Evolutionary conservation across 2,113 vertebrate genomes (phyloP).

Genomic region (Dasyurus viverrinus): DNA sequence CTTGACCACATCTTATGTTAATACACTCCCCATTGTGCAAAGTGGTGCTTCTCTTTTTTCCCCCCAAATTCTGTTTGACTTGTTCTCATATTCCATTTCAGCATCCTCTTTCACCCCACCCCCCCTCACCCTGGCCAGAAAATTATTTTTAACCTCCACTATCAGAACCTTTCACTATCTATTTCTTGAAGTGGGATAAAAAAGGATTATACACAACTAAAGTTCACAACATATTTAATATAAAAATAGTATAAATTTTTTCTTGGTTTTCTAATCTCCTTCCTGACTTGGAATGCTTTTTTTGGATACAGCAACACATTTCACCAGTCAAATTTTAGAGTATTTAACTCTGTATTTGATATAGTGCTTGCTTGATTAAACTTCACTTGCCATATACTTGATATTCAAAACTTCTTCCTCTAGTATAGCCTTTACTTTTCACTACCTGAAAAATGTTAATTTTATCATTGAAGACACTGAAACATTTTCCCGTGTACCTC

Average conservation of each 20-base stretch:
- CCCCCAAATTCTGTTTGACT: background rate
- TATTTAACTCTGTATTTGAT: background rate
- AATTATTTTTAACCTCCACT: background rate
- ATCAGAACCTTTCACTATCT: background rate
- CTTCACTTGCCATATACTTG: background rate
- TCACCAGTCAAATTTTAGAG: background rate
- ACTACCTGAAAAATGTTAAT: background rate
- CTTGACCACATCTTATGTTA: background rate
- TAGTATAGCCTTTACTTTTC: background rate
- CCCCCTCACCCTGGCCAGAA: background rate
- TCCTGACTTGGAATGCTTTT: background rate
- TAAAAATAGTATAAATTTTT: background rate
- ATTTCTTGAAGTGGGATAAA: background rate
- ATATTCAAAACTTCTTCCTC: background rate
- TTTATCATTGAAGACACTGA: background rate
- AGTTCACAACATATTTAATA: background rate
- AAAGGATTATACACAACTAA: background rate
- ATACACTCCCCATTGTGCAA: background rate
- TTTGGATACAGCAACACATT: background rate
- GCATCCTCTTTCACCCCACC: no score
- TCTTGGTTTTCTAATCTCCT: background rate
- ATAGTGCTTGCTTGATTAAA: background rate
- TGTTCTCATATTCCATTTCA: background rate
- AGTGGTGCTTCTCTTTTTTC: background rate
- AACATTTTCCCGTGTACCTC: background rate